Evolutionary conservation across 2,113 vertebrate species (phyloP).

Genomic region (Lepus americanus): DNA sequence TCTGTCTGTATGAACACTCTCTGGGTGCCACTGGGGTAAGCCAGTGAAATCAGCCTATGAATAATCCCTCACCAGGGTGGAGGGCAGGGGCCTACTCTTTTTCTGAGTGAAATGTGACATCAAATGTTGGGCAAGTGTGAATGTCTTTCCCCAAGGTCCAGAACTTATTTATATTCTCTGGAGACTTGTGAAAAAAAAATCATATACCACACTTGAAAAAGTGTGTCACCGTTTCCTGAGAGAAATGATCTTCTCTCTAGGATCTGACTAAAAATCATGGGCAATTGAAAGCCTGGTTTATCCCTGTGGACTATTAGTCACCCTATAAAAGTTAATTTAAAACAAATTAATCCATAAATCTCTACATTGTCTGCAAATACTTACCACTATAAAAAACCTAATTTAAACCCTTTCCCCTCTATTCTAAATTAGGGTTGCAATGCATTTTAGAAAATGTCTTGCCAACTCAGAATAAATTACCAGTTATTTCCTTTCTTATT

Average conservation of each 20-base stretch:
- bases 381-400: conserved; percentile 81
- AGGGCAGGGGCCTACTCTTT: conserved; percentile 43
- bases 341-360: conserved; percentile 86
- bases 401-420: conserved; percentile 81
- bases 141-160: conserved; percentile 56
- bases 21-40: neutral
- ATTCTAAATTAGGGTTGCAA: conserved; percentile 76
- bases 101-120: conserved; percentile 69
- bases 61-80: neutral
- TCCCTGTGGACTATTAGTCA: conserved; percentile 82
- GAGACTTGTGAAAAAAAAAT: conserved; percentile 41
- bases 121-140: conserved; percentile 23
- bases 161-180: conserved; percentile 72
- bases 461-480: conserved; percentile 69
- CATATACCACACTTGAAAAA: conserved; percentile 67
- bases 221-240: conserved; percentile 66
- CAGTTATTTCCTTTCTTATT: conserved; percentile 74
- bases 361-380: conserved; percentile 83
- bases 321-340: conserved; percentile 83
- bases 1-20: neutral
- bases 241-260: conserved; percentile 73
- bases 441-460: conserved; percentile 79
- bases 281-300: conserved; percentile 79
- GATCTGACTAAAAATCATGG: conserved; percentile 77
- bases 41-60: neutral